Evolutionary conservation across 1,140 invertebrate genomes (phyloP).

Genomic region (Heliconius hermathena): DNA sequence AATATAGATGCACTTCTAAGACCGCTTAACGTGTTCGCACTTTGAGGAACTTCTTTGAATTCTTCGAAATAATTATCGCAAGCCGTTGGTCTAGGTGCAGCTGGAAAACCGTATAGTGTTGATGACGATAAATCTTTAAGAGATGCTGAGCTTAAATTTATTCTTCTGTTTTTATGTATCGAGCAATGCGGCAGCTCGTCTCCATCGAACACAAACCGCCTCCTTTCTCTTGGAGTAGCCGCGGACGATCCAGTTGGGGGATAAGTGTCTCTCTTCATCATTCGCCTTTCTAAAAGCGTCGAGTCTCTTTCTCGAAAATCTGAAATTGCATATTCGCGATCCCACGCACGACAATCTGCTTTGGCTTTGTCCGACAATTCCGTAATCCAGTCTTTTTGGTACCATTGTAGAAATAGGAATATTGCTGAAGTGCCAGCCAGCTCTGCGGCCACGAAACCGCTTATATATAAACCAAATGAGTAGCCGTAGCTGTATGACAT

Average conservation of each 20-base stretch:
- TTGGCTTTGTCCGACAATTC: constrained; percentile 76
- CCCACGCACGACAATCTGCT: constrained; percentile 74
- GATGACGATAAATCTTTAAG: constrained; percentile 83
- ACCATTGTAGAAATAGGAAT: constrained; percentile 90
- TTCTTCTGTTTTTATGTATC: constrained; percentile 77
- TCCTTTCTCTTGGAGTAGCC: constrained; percentile 73
- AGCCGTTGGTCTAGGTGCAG: constrained; percentile 75
- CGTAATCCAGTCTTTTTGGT: constrained; percentile 81
- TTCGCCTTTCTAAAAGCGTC: constrained; percentile 68
- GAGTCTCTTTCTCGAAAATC: constrained; percentile 73
- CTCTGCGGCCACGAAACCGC: constrained; percentile 91
- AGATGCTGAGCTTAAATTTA: constrained; percentile 79
- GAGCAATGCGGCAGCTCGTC: constrained; percentile 77
- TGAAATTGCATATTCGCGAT: constrained; percentile 71
- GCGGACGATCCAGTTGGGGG: constrained; percentile 78
- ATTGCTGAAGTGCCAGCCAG: constrained; percentile 92
- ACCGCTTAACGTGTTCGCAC: constrained; percentile 73
- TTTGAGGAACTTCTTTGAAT: constrained; percentile 77
- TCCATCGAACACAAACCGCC: constrained; percentile 81
- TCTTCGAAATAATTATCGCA: constrained; percentile 77
- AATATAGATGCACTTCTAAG: constrained; percentile 77
- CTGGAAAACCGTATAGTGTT: constrained; percentile 82
- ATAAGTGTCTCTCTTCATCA: constrained; percentile 77
- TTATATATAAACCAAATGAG: constrained; percentile 92
- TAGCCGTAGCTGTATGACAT: constrained; percentile 94